phyloP scores from a whole-genome alignment of 2,797 vertebrate species.

The Dendrocincla fuliginosa region DNA sequence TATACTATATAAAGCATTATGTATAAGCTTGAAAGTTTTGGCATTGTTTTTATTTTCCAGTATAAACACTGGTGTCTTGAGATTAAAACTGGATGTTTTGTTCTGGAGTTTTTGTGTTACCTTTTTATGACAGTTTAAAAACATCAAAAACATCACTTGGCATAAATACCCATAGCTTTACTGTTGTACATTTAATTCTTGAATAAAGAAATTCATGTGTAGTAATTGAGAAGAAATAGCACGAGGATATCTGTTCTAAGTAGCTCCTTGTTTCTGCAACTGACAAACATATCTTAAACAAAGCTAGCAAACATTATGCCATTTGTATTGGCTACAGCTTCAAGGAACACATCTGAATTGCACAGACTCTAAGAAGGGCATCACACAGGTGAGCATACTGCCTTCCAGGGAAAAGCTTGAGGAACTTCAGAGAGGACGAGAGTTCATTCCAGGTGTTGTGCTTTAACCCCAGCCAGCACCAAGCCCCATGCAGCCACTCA shows the following conservation, averaged over 20 bases:
- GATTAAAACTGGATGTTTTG: neutral
- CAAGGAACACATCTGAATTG: neutral
- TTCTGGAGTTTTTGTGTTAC: neutral
- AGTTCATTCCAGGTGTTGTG: neutral
- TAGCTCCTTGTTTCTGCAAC: neutral
- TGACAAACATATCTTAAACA: neutral
- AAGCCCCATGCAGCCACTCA: neutral
- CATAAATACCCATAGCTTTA: neutral
- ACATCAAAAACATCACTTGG: neutral
- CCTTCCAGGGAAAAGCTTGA: neutral
- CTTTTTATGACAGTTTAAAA: neutral
- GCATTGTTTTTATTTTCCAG: rapidly evolving
- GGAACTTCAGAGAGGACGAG: neutral
- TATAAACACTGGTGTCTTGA: neutral
- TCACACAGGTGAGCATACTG: rapidly evolving
- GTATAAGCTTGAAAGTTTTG: neutral
- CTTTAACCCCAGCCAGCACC: neutral
- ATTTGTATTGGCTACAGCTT: neutral
- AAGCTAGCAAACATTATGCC: neutral
- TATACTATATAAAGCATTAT: neutral
- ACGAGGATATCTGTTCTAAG: neutral
- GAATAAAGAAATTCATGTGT: neutral
- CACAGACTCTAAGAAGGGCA: neutral
- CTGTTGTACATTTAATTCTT: neutral
- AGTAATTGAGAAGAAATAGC: neutral